phyloP scores from a whole-genome alignment of 2,113 vertebrate genomes.

The Strix uralensis region DNA sequence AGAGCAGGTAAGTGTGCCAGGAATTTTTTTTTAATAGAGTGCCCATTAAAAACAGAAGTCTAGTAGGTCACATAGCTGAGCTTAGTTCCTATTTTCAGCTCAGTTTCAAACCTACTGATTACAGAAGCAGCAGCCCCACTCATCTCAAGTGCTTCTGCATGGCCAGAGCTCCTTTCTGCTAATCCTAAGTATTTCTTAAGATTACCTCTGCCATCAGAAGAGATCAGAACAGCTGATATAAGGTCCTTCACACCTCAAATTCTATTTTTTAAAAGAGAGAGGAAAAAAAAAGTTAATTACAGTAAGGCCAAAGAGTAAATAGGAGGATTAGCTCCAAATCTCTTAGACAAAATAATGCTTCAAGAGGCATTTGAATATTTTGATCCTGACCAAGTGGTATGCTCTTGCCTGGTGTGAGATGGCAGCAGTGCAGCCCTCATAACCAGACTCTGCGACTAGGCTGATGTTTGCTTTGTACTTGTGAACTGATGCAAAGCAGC shows the following conservation, averaged over 20 bases:
- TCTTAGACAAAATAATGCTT: not conserved
- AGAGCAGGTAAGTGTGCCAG: not conserved
- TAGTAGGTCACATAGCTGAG: not conserved
- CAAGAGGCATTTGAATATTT: not conserved
- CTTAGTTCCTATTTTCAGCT: not conserved
- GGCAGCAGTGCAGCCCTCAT: not conserved
- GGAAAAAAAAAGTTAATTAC: not conserved
- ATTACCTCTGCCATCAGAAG: not conserved
- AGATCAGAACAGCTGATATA: not conserved
- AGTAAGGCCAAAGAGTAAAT: not conserved
- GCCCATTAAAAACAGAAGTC: not conserved
- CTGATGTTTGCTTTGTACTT: not conserved
- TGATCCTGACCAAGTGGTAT: not conserved
- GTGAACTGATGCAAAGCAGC: not conserved
- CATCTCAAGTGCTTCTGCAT: not conserved
- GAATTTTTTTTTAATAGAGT: not conserved
- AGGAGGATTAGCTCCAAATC: constrained; percentile 1
- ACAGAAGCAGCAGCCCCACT: not conserved
- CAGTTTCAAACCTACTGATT: constrained; percentile 12
- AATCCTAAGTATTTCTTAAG: constrained; percentile 1
- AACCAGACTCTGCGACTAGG: not conserved
- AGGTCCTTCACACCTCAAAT: not conserved
- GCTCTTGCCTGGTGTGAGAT: not conserved
- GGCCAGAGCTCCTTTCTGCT: not conserved
- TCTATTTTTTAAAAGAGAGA: not conserved